Percentiles rank a stretch among this genome's conserved stretches.
Conservation (phyloP, 2,113 vertebrate genomes). For the Pungitius pungitius region DNA sequence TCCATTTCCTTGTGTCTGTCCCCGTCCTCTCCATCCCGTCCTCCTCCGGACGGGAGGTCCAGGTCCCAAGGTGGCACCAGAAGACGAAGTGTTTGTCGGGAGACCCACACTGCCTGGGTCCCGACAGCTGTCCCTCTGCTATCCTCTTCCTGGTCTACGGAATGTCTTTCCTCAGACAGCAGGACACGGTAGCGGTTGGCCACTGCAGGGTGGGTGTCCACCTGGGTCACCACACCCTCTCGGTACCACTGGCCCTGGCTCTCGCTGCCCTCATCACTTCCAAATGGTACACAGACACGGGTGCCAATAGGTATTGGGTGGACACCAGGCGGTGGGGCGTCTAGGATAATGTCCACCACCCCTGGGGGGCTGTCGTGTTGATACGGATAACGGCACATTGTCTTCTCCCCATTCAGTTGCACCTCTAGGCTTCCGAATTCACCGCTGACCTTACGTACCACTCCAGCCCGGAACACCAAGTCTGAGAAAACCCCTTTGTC, state of each 20-base stretch:
- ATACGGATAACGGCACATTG: slow-evolving; percentile 83
- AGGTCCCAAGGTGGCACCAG: slow-evolving; percentile 86
- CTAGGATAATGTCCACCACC: slow-evolving; percentile 84
- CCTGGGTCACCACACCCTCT: slow-evolving; percentile 86
- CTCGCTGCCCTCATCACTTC: slow-evolving; percentile 71
- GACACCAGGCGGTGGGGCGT: slow-evolving; percentile 82
- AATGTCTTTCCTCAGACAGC: slow-evolving; percentile 68
- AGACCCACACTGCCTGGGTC: slow-evolving; percentile 85
- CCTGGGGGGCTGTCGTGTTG: slow-evolving; percentile 72
- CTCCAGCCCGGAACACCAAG: slow-evolving; percentile 82
- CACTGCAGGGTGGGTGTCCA: slow-evolving; percentile 84
- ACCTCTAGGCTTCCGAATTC: slow-evolving; percentile 85
- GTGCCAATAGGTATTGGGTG: slow-evolving; percentile 81
- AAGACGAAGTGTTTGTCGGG: slow-evolving; percentile 86
- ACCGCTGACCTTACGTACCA: slow-evolving; percentile 86
- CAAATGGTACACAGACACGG: slow-evolving; percentile 84
- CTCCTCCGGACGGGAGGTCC: slow-evolving; percentile 73
- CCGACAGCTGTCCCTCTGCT: slow-evolving; percentile 41
- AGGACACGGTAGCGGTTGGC: slow-evolving; percentile 87
- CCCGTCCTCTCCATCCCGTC: slow-evolving; percentile 52
- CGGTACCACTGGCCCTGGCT: slow-evolving; percentile 81
- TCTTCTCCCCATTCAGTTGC: slow-evolving; percentile 86
- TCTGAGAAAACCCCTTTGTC: slow-evolving; percentile 24
- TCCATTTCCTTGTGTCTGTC: slow-evolving; percentile 74
- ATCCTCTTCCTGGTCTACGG: slow-evolving; percentile 63